These are phyloP conservation scores for Gymnarchus niloticus DNA, from an alignment of 2,113 vertebrate species.

Conservation along the genomic window DNA sequence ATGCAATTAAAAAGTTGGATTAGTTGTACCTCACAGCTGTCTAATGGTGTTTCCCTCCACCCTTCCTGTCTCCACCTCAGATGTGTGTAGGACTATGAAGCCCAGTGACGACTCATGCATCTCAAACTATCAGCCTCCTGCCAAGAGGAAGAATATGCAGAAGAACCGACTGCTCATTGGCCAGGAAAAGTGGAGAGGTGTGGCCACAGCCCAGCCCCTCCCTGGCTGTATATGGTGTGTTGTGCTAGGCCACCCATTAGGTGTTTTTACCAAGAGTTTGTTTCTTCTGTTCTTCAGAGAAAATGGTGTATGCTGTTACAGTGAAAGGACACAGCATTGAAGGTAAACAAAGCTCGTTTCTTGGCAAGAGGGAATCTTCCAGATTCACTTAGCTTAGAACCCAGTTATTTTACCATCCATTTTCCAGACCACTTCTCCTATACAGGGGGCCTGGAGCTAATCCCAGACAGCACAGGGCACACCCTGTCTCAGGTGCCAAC, in stretches of 20 bases:
- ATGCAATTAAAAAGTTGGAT: no score
- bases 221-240: not conserved
- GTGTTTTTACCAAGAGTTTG: not conserved
- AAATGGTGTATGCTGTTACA: conserved; percentile 61
- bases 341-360: conserved; percentile 55
- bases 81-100: conserved; percentile 21
- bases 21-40: not conserved
- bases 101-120: conserved; percentile 37
- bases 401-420: no score
- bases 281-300: conserved; percentile 55
- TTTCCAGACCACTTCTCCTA: no score
- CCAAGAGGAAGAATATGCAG: conserved; percentile 56
- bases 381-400: no score
- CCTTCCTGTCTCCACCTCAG: not conserved
- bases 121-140: conserved; percentile 59
- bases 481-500: no score
- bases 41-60: not conserved
- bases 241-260: not conserved
- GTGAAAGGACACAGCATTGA: conserved; percentile 66
- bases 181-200: conserved; percentile 50
- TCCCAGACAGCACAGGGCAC: no score
- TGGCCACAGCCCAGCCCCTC: not conserved
- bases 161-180: conserved; percentile 39
- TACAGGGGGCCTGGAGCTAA: no score
- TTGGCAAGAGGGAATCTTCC: no score